Conservation (phyloP, 2,113 vertebrate species). For the Paralichthys olivaceus region DNA sequence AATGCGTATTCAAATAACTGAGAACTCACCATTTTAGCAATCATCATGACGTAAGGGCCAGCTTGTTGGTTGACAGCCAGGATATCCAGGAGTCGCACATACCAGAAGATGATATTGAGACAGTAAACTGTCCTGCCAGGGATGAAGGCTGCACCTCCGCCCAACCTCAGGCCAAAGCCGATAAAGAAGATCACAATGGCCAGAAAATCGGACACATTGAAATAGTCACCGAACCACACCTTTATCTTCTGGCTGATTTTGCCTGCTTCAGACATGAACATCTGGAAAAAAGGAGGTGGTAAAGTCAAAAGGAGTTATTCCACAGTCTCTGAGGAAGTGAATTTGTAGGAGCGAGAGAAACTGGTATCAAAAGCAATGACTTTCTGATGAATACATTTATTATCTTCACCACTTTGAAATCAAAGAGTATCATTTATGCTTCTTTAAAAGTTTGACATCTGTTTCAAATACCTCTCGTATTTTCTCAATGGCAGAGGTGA, state of each 20-base stretch:
- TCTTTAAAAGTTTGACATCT: neutral
- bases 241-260: conserved; percentile 98
- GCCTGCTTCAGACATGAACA: conserved; percentile 99
- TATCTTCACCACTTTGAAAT: neutral
- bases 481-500: conserved; percentile 96
- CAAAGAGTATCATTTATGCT: neutral
- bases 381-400: neutral
- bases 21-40: conserved; percentile 97
- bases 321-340: too few relatives aligned
- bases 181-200: conserved; percentile 95
- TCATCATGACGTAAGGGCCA: conserved; percentile 99
- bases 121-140: conserved; percentile 94
- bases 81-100: conserved; percentile 96
- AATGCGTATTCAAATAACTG: too few relatives aligned
- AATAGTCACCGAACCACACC: conserved; percentile 98
- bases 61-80: conserved; percentile 98
- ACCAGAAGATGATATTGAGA: conserved; percentile 99
- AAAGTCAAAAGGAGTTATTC: neutral
- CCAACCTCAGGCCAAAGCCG: conserved; percentile 93
- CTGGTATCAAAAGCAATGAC: neutral
- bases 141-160: conserved; percentile 81
- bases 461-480: conserved; percentile 89
- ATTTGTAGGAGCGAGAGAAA: neutral
- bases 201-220: conserved; percentile 95
- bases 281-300: conserved; percentile 75